Base-by-base conservation (phyloP, 2,113 vertebrate species). In the Heterotilapia buettikoferi region DNA sequence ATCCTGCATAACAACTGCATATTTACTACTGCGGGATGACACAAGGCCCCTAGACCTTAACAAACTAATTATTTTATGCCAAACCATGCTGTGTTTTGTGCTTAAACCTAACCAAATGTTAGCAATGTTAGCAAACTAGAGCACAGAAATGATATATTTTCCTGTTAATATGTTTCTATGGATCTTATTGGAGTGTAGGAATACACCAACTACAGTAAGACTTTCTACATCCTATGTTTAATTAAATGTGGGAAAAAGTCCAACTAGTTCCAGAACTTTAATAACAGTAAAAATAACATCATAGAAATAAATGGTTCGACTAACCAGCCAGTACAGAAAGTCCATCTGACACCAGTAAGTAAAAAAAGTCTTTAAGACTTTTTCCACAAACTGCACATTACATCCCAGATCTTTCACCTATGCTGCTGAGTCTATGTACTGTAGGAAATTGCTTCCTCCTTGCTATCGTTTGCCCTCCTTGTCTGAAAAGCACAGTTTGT, bases 401-500 rank as follows among this genome's bases (percentile, higher is more conserved):
- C 13, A 43, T 21, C 29, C 43, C 10, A 68, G 52, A 85, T 52
- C 6, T 26, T 63, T 63, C 33, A 40, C 31, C 24, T 9, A 5
- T 12, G 40, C 11, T 26, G 21, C 2, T 21, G 26, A 52, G 26
- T 13, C 43, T 1, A 12, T 40, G 63, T 68, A 68, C n/a, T 78
- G 68, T 7, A 19, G 54, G 40, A 52, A 85, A 79, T 13, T 36
- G 52, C 66, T 21, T 79, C n/a, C 18, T 53, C 7, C 52, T 59
- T 16, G 29, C 80, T 21, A 43, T 85, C 82, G 6, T 68, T 29
- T 31, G 36, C 18, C 38, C 78, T 21, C 11, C 57, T 21, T 43
- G 18, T 57, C 53, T 54, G 81, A 57, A 82, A 93, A 82, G 78
- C 26, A 9, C 59, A 89, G 66, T 89, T 71, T 47, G 73, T 13